These are phyloP conservation scores for Girardinichthys multiradiatus DNA, from an alignment of 2,113 vertebrate genomes.

Conservation along the genomic window DNA sequence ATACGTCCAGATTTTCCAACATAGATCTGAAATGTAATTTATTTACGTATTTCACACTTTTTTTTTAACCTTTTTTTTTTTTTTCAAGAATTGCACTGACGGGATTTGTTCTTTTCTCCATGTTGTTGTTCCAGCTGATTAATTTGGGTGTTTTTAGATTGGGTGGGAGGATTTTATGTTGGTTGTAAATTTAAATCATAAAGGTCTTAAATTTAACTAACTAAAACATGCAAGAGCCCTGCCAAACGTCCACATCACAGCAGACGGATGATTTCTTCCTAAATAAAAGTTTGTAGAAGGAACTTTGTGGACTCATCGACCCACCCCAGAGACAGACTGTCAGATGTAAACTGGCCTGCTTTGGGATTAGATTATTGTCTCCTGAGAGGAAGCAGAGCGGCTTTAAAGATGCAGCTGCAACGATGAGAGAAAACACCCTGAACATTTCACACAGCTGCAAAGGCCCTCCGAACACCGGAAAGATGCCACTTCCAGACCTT, in stretches of 20 bases:
- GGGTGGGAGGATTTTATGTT: too few relatives aligned
- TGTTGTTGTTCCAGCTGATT: too few relatives aligned
- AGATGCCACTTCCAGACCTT: conserved; percentile 16
- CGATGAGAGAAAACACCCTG: conserved; percentile 50
- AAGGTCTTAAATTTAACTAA: not conserved
- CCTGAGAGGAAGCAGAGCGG: conserved; percentile 46
- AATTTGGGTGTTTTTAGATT: too few relatives aligned
- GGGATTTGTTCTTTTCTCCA: too few relatives aligned
- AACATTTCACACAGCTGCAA: conserved; percentile 69
- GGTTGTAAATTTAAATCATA: too few relatives aligned
- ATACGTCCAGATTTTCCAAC: too few relatives aligned
- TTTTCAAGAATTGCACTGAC: too few relatives aligned
- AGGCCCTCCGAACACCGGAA: conserved; percentile 4
- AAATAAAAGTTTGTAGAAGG: too few relatives aligned
- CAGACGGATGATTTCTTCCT: too few relatives aligned
- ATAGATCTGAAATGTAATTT: too few relatives aligned
- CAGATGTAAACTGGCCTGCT: conserved; percentile 26
- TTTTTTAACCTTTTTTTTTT: not conserved
- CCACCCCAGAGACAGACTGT: conserved; percentile 20
- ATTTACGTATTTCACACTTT: not conserved
- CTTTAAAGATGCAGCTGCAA: conserved; percentile 71
- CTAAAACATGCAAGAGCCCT: not conserved
- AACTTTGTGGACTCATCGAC: not conserved
- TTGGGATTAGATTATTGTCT: conserved; percentile 54
- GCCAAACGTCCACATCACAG: too few relatives aligned